A percentile compares a stretch with the other conserved stretches of the same genome.
Evolutionary conservation across 2,888 invertebrate genomes (phyloP).

Genomic region (Deilephila elpenor): DNA sequence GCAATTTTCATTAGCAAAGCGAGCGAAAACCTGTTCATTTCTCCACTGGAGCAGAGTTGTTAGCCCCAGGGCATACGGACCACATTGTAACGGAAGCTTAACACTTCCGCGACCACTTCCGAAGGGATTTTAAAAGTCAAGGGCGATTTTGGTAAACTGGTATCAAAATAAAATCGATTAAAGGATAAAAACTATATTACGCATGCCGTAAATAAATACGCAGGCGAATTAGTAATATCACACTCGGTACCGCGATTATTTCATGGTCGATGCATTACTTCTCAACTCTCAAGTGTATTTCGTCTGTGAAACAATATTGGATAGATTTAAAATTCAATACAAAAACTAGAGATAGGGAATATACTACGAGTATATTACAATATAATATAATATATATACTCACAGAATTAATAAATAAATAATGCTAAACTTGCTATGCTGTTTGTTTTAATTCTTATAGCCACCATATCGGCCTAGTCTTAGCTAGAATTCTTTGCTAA

Average conservation of each 20-base stretch:
- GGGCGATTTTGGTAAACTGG: constrained; percentile 38
- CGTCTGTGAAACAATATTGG: background rate
- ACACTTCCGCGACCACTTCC: constrained; percentile 64
- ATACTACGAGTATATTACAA: too few species aligned
- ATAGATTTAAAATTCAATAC: accelerated
- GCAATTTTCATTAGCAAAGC: constrained; percentile 51
- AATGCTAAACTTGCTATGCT: too few species aligned
- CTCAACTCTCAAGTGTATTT: background rate
- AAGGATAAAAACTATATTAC: background rate
- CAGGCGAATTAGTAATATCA: background rate
- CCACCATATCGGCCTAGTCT: too few species aligned
- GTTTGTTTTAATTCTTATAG: too few species aligned
- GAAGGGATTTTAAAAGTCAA: constrained; percentile 60
- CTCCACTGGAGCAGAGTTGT: constrained; percentile 43
- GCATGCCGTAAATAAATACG: background rate
- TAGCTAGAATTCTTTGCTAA: too few species aligned
- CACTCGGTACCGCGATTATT: background rate
- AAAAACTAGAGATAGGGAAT: too few species aligned
- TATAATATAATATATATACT: too few species aligned
- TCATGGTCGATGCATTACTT: background rate
- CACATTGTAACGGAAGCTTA: constrained; percentile 49
- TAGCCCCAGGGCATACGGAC: constrained; percentile 34
- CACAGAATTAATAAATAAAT: too few species aligned
- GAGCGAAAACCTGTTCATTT: constrained; percentile 53
- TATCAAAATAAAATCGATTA: background rate